Percentiles rank a stretch among this genome's conserved stretches.
Evolutionary conservation across 1,140 invertebrate genomes (phyloP).

Genomic region (Zeugodacus cucurbitae): DNA sequence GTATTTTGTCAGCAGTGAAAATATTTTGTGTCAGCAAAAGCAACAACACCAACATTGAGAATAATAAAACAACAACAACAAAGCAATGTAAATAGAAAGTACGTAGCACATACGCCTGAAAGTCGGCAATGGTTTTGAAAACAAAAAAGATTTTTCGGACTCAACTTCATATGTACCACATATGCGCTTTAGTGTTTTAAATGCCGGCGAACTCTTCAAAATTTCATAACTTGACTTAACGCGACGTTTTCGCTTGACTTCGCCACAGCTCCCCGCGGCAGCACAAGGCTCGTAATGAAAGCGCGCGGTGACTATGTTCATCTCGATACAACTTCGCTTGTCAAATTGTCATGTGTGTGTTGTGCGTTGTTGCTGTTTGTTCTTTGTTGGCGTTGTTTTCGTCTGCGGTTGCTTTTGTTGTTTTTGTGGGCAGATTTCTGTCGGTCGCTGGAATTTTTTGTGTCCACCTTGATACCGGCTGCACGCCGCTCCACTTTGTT

Average conservation of each 20-base stretch:
- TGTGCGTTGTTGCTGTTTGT: too few relatives aligned
- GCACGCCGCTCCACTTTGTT: background rate
- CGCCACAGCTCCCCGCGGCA: background rate
- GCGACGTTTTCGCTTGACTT: background rate
- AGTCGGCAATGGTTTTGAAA: background rate
- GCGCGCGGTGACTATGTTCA: background rate
- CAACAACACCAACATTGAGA: background rate
- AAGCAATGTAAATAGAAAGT: background rate
- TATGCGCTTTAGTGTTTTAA: background rate
- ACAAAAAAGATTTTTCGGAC: background rate
- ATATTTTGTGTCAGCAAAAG: background rate
- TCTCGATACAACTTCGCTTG: background rate
- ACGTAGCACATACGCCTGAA: background rate
- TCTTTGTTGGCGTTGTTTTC: background rate
- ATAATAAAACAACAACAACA: background rate
- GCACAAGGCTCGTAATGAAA: background rate
- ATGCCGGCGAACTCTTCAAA: background rate
- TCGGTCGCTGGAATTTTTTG: background rate
- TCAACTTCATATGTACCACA: background rate
- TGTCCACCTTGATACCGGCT: background rate
- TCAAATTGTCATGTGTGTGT: background rate
- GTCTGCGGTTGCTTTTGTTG: background rate
- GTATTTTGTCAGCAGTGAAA: background rate
- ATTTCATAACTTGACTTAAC: constrained; percentile 11
- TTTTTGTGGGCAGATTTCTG: background rate